Evolutionary conservation across 2,888 invertebrate genomes (phyloP).

Genomic region (Sesia bembeciformis): DNA sequence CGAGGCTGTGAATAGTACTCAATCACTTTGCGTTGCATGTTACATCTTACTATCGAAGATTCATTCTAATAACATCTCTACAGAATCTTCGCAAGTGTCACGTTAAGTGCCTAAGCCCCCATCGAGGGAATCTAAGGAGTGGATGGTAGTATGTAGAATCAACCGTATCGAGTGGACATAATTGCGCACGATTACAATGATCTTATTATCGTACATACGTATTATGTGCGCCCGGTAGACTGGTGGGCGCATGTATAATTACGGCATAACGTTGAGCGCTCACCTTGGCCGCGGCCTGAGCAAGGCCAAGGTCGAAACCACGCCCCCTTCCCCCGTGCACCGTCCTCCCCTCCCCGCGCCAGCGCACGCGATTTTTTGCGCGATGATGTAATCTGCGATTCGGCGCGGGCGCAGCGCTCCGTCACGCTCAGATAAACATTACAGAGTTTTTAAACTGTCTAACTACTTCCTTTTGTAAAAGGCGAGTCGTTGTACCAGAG

Average conservation of each 20-base stretch:
- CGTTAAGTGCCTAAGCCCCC: too few species aligned
- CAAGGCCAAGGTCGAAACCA: slow-evolving; percentile 64
- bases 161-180: neutral
- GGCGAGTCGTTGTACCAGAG: neutral
- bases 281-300: slow-evolving; percentile 65
- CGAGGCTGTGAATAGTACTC: slow-evolving; percentile 10
- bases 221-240: slow-evolving; percentile 46
- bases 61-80: too few species aligned
- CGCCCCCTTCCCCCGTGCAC: slow-evolving; percentile 17
- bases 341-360: slow-evolving; percentile 21
- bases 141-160: neutral
- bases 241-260: slow-evolving; percentile 66
- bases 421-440: slow-evolving; percentile 23
- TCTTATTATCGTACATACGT: slow-evolving; percentile 10
- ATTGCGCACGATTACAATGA: neutral
- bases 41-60: too few species aligned
- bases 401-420: slow-evolving; percentile 59
- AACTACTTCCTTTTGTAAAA: too few species aligned
- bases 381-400: slow-evolving; percentile 69
- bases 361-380: slow-evolving; percentile 62
- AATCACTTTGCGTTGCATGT: neutral
- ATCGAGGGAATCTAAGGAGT: too few species aligned
- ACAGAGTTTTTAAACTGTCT: too few species aligned
- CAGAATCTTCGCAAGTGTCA: too few species aligned
- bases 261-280: slow-evolving; percentile 48